phyloP scores from a whole-genome alignment of 2,888 invertebrate genomes.

The Galeruca laticollis region DNA sequence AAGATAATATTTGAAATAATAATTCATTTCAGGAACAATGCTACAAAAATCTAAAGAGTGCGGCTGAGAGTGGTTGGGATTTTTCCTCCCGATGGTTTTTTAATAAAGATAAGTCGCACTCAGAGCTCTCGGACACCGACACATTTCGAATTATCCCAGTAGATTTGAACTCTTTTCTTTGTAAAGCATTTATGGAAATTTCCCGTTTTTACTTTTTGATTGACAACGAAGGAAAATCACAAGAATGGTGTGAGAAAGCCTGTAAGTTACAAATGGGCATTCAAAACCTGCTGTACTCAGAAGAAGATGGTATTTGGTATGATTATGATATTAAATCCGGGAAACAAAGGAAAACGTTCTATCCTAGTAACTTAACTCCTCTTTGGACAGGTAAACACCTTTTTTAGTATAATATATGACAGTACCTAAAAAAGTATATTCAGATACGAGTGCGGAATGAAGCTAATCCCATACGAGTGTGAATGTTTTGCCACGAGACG shows the following conservation, averaged over 20 bases:
- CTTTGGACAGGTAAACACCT: conserved; percentile 73
- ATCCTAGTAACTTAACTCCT: conserved; percentile 79
- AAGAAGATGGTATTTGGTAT: conserved; percentile 82
- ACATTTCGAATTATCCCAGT: conserved; percentile 81
- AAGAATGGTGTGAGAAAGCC: conserved; percentile 70
- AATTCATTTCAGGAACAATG: conserved; percentile 48
- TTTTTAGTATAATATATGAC: not conserved
- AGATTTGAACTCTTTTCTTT: conserved; percentile 84
- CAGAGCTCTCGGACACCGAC: conserved; percentile 73
- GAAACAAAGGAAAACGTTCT: conserved; percentile 75
- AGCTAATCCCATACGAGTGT: too few relatives aligned
- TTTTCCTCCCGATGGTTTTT: conserved; percentile 87
- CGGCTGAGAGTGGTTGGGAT: conserved; percentile 90
- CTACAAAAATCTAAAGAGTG: conserved; percentile 55
- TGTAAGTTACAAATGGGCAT: conserved; percentile 73
- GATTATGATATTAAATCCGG: conserved; percentile 77
- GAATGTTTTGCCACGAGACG: too few relatives aligned
- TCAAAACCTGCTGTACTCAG: conserved; percentile 80
- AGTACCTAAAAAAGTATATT: too few relatives aligned
- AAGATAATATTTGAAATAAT: too few relatives aligned
- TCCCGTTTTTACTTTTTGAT: conserved; percentile 72
- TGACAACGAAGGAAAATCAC: conserved; percentile 67
- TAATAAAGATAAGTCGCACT: conserved; percentile 69
- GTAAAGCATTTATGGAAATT: conserved; percentile 75
- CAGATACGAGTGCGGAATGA: too few relatives aligned